phyloP scores from a whole-genome alignment of 2,888 invertebrate genomes.

The Shargacucullia verbasci region DNA sequence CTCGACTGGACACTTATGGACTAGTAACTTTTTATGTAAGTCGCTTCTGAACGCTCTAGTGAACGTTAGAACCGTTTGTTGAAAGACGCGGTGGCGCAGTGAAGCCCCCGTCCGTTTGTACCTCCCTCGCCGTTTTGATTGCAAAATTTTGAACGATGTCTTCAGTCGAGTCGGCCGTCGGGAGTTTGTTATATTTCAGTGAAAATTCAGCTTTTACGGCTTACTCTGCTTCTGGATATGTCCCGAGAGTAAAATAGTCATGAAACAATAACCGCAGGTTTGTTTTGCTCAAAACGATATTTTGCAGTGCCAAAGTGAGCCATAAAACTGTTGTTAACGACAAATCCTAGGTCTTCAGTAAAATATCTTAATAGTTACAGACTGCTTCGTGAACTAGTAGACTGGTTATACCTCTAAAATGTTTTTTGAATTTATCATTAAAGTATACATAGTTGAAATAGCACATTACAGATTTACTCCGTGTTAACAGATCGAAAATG shows the following conservation, averaged over 20 bases:
- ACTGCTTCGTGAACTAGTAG: slow-evolving; percentile 87
- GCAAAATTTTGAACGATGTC: slow-evolving; percentile 56
- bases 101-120: slow-evolving; percentile 48
- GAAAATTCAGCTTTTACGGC: slow-evolving; percentile 83
- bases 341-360: slow-evolving; percentile 81
- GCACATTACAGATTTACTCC: slow-evolving; percentile 75
- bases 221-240: slow-evolving; percentile 84
- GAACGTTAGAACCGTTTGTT: slow-evolving; percentile 62
- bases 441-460: slow-evolving; percentile 80
- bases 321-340: slow-evolving; percentile 81
- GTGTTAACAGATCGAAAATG: slow-evolving; percentile 71
- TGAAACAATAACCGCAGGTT: slow-evolving; percentile 71
- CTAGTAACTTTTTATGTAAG: slow-evolving; percentile 72
- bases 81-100: slow-evolving; percentile 60
- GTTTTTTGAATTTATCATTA: slow-evolving; percentile 77
- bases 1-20: slow-evolving; percentile 73
- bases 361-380: slow-evolving; percentile 84
- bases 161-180: slow-evolving; percentile 63
- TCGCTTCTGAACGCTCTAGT: slow-evolving; percentile 67
- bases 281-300: slow-evolving; percentile 83
- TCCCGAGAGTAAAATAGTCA: slow-evolving; percentile 63
- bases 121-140: slow-evolving; percentile 56
- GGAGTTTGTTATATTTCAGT: slow-evolving; percentile 66
- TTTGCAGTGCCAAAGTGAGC: slow-evolving; percentile 88
- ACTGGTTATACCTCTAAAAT: slow-evolving; percentile 86